A percentile compares a stretch with the other conserved stretches of the same genome.
Evolutionary conservation across 2,888 invertebrate species (phyloP).

Genomic region (Mythimna impura): DNA sequence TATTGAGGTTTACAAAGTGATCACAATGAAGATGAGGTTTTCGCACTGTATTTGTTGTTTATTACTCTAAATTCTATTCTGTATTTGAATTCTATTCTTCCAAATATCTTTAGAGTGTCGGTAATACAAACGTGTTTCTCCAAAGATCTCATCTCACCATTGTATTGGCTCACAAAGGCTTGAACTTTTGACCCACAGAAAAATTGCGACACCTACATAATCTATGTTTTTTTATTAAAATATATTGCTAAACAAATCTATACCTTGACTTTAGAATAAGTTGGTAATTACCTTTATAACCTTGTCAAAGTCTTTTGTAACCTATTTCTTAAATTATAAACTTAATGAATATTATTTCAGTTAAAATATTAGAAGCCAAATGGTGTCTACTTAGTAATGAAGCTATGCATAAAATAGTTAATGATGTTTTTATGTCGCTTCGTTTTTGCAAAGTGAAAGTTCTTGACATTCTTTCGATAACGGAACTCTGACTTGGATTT

Average conservation of each 20-base stretch:
- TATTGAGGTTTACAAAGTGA: too few species aligned
- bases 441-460: slow-evolving; percentile 68
- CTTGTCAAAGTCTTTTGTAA: slow-evolving; percentile 61
- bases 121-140: not conserved
- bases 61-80: too few species aligned
- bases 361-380: not conserved
- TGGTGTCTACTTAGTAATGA: slow-evolving; percentile 2
- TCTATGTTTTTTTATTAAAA: slow-evolving; percentile 14
- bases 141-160: not conserved
- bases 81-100: too few species aligned
- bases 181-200: slow-evolving; percentile 4
- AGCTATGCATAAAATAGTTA: slow-evolving; percentile 20
- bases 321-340: slow-evolving; percentile 14
- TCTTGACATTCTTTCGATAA: slow-evolving; percentile 56
- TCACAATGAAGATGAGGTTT: too few species aligned
- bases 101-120: not conserved
- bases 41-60: too few species aligned
- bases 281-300: slow-evolving; percentile 25
- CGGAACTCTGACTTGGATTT: slow-evolving; percentile 54
- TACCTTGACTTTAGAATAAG: slow-evolving; percentile 59
- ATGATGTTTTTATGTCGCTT: slow-evolving; percentile 37
- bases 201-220: slow-evolving; percentile 37
- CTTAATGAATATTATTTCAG: not conserved
- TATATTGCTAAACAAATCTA: slow-evolving; percentile 58
- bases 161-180: slow-evolving; percentile 29